Conservation (phyloP, 2,113 vertebrate species). For the Forbesichthys agassizii region DNA sequence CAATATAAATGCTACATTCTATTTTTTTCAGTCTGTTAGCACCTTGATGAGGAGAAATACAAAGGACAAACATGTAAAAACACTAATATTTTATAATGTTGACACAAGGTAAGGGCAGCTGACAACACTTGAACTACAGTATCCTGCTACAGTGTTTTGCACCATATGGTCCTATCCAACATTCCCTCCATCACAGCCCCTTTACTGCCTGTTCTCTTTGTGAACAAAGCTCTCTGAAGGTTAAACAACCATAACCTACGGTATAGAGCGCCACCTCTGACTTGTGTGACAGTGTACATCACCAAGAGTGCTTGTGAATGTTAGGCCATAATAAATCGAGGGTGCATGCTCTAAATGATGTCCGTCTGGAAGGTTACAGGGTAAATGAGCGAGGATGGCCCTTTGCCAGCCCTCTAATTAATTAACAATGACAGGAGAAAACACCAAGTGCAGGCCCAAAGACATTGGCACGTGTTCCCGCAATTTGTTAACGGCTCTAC, state of each 20-base stretch:
- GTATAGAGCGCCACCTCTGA: conserved; percentile 43
- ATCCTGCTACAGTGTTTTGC: conserved; percentile 28
- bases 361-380: conserved; percentile 48
- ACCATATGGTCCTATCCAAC: conserved; percentile 25
- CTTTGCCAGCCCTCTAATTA: conserved; percentile 48
- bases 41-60: conserved; percentile 28
- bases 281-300: conserved; percentile 19
- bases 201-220: conserved; percentile 18
- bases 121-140: conserved; percentile 54
- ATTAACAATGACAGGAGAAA: conserved; percentile 59
- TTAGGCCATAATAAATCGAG: conserved; percentile 55
- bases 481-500: conserved; percentile 21
- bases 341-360: conserved; percentile 55
- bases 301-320: conserved; percentile 44
- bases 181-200: conserved; percentile 14
- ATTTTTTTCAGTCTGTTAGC: conserved; percentile 1
- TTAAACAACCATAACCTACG: conserved; percentile 54
- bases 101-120: conserved; percentile 42
- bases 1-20: conserved; percentile 40
- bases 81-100: conserved; percentile 38
- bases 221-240: conserved; percentile 39
- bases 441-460: conserved; percentile 27
- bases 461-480: conserved; percentile 26
- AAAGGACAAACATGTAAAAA: conserved; percentile 57
- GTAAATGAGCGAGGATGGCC: conserved; percentile 63